Evolutionary conservation across 35 echinoderm and acorn worm species (phyloP).

Genomic region (Eucidaris tribuloides): DNA sequence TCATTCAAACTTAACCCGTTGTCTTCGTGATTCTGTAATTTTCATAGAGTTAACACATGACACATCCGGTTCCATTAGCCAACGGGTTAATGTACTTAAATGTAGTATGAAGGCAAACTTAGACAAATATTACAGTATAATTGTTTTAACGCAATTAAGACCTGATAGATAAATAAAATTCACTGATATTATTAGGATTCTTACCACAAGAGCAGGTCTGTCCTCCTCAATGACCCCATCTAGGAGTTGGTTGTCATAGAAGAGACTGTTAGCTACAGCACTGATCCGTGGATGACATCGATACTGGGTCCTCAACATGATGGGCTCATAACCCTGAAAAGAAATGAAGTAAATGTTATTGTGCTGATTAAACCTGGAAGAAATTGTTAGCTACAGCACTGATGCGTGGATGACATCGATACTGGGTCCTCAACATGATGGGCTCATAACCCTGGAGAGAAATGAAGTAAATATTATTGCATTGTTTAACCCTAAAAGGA

Average conservation of each 20-base stretch:
- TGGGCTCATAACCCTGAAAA: constrained; percentile 74
- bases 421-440: constrained; percentile 87
- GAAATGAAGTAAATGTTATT: not conserved
- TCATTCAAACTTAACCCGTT: too few relatives aligned
- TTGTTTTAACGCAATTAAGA: too few relatives aligned
- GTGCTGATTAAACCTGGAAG: constrained; percentile 5
- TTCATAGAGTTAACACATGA: too few relatives aligned
- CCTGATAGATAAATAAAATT: too few relatives aligned
- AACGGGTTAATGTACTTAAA: too few relatives aligned
- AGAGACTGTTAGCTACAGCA: constrained; percentile 68
- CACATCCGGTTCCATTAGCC: too few relatives aligned
- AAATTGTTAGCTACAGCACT: constrained; percentile 74
- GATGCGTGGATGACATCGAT: constrained; percentile 92
- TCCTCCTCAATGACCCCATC: constrained; percentile 74
- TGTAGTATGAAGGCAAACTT: too few relatives aligned
- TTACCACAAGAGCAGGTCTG: constrained; percentile 72
- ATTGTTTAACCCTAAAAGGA: too few relatives aligned
- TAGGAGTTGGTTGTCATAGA: constrained; percentile 81
- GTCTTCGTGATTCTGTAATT: too few relatives aligned
- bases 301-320: constrained; percentile 89
- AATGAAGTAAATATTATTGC: too few relatives aligned
- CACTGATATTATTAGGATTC: too few relatives aligned
- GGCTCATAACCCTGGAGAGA: constrained; percentile 70
- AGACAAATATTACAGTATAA: too few relatives aligned
- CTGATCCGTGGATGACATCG: constrained; percentile 95